phyloP scores from a whole-genome alignment of 2,797 vertebrate species.

The Aphelocoma californica region DNA sequence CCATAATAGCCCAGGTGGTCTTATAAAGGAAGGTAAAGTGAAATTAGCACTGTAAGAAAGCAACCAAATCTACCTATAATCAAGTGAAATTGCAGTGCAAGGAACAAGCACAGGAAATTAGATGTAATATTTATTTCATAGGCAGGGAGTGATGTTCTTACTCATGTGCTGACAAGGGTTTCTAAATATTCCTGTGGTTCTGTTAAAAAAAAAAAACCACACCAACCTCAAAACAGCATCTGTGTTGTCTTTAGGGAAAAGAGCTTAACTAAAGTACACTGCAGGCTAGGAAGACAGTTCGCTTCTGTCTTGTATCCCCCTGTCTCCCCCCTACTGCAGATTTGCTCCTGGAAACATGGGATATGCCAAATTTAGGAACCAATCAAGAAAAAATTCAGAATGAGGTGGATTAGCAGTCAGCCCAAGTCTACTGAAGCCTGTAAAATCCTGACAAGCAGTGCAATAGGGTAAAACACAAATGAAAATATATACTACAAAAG shows the following conservation, averaged over 20 bases:
- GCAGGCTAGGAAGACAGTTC: not conserved
- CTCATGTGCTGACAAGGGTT: not conserved
- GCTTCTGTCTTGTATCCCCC: not conserved
- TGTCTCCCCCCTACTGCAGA: not conserved
- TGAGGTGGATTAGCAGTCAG: not conserved
- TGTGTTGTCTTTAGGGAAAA: not conserved
- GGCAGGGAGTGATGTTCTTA: not conserved
- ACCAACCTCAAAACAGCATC: not conserved
- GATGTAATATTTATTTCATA: not conserved
- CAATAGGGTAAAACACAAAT: constrained; percentile 15
- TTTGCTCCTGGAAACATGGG: not conserved
- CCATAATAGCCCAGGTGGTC: not conserved
- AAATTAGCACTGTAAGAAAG: not conserved
- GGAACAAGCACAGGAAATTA: not conserved
- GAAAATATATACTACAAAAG: not conserved
- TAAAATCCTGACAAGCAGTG: constrained; percentile 13
- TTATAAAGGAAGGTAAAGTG: not conserved
- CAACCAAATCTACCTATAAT: not conserved
- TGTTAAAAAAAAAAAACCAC: not conserved
- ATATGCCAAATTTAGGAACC: constrained; percentile 5
- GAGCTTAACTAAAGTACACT: not conserved
- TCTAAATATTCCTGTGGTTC: not conserved
- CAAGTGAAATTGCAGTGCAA: not conserved
- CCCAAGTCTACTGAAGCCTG: not conserved
- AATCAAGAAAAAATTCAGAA: constrained; percentile 6